These are phyloP conservation scores for Xenus cinereus DNA, from an alignment of 2,113 vertebrate species.

Conservation along the genomic window DNA sequence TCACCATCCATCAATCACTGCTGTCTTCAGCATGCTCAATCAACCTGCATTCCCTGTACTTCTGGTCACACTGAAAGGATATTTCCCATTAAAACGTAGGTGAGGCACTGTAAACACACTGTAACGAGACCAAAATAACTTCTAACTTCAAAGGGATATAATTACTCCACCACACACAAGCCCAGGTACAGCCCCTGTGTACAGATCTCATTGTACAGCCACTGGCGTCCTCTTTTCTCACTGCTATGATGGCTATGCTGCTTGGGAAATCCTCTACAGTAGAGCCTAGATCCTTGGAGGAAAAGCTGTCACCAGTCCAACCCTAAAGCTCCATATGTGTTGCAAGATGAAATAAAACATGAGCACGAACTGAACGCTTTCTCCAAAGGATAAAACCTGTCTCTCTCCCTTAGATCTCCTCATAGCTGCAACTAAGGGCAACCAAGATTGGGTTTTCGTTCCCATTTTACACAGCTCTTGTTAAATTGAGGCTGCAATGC, in stretches of 20 bases:
- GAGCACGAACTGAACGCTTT: neutral
- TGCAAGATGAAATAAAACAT: slow-evolving; percentile 11
- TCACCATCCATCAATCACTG: neutral
- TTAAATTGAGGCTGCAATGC: neutral
- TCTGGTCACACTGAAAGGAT: neutral
- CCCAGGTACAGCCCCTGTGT: neutral
- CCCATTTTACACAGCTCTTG: neutral
- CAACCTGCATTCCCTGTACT: neutral
- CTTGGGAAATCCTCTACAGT: neutral
- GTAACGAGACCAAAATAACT: neutral
- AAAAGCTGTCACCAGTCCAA: neutral
- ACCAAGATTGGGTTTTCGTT: neutral
- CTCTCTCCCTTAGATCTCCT: neutral
- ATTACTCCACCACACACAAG: neutral
- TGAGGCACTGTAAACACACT: neutral
- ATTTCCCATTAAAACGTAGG: neutral
- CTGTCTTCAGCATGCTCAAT: neutral
- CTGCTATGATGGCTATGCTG: neutral
- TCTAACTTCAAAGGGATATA: neutral
- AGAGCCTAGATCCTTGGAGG: neutral
- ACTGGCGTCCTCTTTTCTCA: neutral
- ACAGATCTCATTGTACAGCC: neutral
- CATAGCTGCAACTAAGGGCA: neutral
- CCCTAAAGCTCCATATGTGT: neutral
- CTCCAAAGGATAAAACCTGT: neutral